These are phyloP conservation scores for Battus philenor DNA, from an alignment of 1,140 invertebrate genomes.

Conservation along the genomic window DNA sequence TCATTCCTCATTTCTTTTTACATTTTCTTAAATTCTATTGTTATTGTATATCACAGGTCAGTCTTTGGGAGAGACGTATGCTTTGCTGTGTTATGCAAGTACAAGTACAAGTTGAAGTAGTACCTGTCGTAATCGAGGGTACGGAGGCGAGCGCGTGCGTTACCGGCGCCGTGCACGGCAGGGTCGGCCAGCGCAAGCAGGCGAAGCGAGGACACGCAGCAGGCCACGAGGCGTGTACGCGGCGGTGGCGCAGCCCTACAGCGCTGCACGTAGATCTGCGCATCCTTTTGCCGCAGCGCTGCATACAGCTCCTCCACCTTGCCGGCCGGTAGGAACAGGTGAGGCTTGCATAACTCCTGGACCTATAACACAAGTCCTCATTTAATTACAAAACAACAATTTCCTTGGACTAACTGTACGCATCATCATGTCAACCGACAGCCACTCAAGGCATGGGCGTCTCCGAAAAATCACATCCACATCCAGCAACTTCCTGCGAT, in stretches of 20 bases:
- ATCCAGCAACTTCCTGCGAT: too few relatives aligned
- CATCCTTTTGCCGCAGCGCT: constrained; percentile 91
- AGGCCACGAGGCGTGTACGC: constrained; percentile 78
- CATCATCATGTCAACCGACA: too few relatives aligned
- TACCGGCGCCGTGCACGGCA: constrained; percentile 83
- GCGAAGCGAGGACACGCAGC: constrained; percentile 65
- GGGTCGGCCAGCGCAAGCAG: constrained; percentile 92
- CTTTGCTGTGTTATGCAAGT: too few relatives aligned
- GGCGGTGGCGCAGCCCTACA: constrained; percentile 76
- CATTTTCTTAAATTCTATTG: too few relatives aligned
- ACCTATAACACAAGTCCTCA: too few relatives aligned
- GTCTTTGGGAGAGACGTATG: too few relatives aligned
- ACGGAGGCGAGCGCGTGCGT: constrained; percentile 24
- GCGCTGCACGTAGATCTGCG: constrained; percentile 94
- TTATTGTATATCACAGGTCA: too few relatives aligned
- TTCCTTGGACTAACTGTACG: too few relatives aligned
- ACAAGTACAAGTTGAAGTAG: not conserved
- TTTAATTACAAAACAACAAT: too few relatives aligned
- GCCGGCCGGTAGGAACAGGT: constrained; percentile 87
- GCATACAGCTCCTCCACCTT: constrained; percentile 94
- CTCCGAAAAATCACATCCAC: too few relatives aligned
- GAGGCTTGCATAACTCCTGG: constrained; percentile 84
- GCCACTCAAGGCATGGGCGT: too few relatives aligned
- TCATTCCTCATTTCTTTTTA: too few relatives aligned
- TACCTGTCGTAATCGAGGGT: constrained; percentile 53